Base-by-base conservation (phyloP, 2,113 vertebrate species). In the Neomonachus schauinslandi region DNA sequence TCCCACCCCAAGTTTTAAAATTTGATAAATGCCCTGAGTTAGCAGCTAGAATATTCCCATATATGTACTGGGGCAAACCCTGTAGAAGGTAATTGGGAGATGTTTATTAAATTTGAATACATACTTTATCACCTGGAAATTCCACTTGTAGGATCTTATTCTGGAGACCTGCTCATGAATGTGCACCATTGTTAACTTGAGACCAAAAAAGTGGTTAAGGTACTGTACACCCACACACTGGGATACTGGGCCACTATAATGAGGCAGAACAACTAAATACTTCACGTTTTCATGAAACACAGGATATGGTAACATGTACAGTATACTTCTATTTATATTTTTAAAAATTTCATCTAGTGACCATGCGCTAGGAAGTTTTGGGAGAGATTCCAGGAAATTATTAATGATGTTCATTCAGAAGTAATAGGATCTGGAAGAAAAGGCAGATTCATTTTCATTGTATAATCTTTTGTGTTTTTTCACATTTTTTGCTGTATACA, bases 111-210 rank as follows among this genome's bases (percentile, higher is more conserved):
- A 94, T 80, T 71, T 80, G 93, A 93, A 49, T 46, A 7, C 2
- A 28, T 67, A 33, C n/a, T 89, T 59, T 76, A 26, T 74, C 19
- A 59, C 83, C 61, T 61, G 15, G 39, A 93, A 72, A 95, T 93
- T 93, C n/a, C 28, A 82, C 51, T 77, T 82, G 24, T 18, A 93
- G 57, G 19, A 92, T 69, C 91, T 95, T 88, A 65, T 83, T 26
- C 82, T 86, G 8, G 10, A 69, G 31, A 79, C 24, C 16, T 76
- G 22, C 31, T 74, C 36, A 80, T 59, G 22, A 31, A 57, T 89
- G 13, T 83, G 5, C 55, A 87, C 65, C 55, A 49, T 87, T 67
- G 7, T 89, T 95, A 94, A 80, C 61, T 55, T 49, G 31, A 96
- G 77, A 63, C 49, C 26, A 71, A 61, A 95, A 46, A 93, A 57